phyloP scores from a whole-genome alignment of 2,797 vertebrate species.

The Neostethus bicornis region DNA sequence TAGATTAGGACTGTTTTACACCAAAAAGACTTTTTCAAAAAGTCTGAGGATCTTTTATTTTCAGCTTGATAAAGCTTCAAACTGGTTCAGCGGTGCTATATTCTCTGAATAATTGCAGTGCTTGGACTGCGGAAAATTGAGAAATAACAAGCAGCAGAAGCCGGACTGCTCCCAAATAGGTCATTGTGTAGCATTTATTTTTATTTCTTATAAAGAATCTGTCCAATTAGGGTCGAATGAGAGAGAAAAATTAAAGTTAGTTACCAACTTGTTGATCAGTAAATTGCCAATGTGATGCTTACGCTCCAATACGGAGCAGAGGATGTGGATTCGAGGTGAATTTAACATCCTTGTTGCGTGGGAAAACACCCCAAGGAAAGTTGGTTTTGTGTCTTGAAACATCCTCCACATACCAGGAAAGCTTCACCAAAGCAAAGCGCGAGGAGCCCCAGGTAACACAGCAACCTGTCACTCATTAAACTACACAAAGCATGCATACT shows the following conservation, averaged over 20 bases:
- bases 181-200: not conserved
- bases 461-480: constrained; percentile 30
- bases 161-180: not conserved
- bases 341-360: constrained; percentile 18
- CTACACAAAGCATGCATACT: not conserved
- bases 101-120: constrained; percentile 29
- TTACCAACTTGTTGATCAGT: too few species aligned
- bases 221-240: not conserved
- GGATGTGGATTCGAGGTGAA: constrained; percentile 9
- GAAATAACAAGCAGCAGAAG: not conserved
- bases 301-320: constrained; percentile 3
- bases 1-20: constrained; percentile 14
- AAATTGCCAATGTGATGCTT: not conserved
- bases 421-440: constrained; percentile 27
- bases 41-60: constrained; percentile 64
- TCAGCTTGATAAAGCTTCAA: constrained; percentile 73
- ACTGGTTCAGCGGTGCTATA: constrained; percentile 20
- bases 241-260: too few species aligned
- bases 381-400: constrained; percentile 22
- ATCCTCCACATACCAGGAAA: constrained; percentile 44
- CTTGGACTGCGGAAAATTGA: constrained; percentile 17
- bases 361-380: constrained; percentile 38
- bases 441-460: constrained; percentile 33
- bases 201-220: not conserved
- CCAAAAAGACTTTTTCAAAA: not conserved